phyloP scores from a whole-genome alignment of 92 coral and sea anemone species.

The Zoanthus sociatus region DNA sequence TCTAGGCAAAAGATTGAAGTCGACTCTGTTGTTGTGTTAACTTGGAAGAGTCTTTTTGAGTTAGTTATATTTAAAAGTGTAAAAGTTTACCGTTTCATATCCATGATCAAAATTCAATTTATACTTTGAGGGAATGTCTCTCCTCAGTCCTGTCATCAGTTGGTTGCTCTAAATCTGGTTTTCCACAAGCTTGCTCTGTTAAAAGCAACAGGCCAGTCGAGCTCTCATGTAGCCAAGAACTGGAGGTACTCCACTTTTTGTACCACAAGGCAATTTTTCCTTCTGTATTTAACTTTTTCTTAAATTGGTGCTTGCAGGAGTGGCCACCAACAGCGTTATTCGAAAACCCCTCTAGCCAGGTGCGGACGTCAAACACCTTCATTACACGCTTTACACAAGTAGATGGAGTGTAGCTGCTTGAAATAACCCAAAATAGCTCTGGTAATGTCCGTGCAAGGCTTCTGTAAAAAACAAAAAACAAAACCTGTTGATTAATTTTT shows the following conservation, averaged over 20 bases:
- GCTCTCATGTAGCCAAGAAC: neutral
- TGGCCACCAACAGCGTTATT: neutral
- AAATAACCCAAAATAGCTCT: neutral
- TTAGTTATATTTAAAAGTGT: no score
- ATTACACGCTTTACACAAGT: neutral
- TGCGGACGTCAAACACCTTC: neutral
- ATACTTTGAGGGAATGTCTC: neutral
- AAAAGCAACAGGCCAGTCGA: neutral
- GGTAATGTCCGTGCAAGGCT: neutral
- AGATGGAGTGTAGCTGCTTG: neutral
- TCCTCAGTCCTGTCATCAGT: no score
- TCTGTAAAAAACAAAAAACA: neutral
- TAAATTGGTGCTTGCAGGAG: constrained; percentile 10
- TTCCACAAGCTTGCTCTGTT: neutral
- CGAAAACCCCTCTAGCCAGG: neutral
- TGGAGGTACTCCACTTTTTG: neutral
- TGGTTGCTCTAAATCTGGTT: neutral
- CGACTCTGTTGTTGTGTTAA: no score
- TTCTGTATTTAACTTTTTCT: neutral
- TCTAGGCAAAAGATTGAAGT: no score
- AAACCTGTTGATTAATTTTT: no score
- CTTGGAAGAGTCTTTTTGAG: no score
- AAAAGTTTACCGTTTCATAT: neutral
- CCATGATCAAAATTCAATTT: neutral
- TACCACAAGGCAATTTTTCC: neutral